A percentile compares a stretch with the other conserved stretches of the same genome.
Evolutionary conservation across 1,140 invertebrate genomes (phyloP).

Genomic region (Pectinophora gossypiella): DNA sequence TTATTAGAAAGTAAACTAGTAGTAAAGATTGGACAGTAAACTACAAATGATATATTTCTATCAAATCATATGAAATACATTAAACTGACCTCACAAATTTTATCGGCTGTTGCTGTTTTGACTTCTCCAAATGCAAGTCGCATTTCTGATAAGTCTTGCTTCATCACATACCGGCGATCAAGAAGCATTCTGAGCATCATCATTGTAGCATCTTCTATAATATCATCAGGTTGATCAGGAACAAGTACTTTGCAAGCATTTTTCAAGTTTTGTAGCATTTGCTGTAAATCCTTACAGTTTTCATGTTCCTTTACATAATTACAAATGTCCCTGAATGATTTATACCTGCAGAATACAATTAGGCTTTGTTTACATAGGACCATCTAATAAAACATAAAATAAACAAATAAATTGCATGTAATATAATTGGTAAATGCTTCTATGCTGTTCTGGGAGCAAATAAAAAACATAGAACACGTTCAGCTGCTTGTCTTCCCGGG

Average conservation of each 20-base stretch:
- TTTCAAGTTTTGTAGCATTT: slow-evolving; percentile 39
- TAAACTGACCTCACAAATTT: slow-evolving; percentile 74
- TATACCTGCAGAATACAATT: slow-evolving; percentile 33
- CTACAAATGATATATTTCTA: too few relatives aligned
- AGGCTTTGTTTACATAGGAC: too few relatives aligned
- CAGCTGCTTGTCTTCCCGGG: too few relatives aligned
- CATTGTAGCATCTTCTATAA: slow-evolving; percentile 79
- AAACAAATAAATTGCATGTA: too few relatives aligned
- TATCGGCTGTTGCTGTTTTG: slow-evolving; percentile 60
- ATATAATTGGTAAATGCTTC: too few relatives aligned
- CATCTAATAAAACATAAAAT: not conserved
- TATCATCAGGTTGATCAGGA: slow-evolving; percentile 70
- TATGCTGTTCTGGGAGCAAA: too few relatives aligned
- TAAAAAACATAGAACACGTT: too few relatives aligned
- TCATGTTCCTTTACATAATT: slow-evolving; percentile 57
- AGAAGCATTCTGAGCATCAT: slow-evolving; percentile 79
- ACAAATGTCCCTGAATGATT: slow-evolving; percentile 52
- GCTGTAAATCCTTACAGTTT: slow-evolving; percentile 21
- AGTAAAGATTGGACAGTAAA: too few relatives aligned
- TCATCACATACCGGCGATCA: slow-evolving; percentile 76
- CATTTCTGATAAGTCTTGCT: slow-evolving; percentile 72
- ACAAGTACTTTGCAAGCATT: slow-evolving; percentile 51
- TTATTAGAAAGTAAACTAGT: too few relatives aligned
- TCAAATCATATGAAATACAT: too few relatives aligned
- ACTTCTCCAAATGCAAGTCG: slow-evolving; percentile 76